Percentiles rank a stretch among this genome's conserved stretches.
phyloP scores from a whole-genome alignment of 1,140 invertebrate species.

The Monochamus saltuarius region DNA sequence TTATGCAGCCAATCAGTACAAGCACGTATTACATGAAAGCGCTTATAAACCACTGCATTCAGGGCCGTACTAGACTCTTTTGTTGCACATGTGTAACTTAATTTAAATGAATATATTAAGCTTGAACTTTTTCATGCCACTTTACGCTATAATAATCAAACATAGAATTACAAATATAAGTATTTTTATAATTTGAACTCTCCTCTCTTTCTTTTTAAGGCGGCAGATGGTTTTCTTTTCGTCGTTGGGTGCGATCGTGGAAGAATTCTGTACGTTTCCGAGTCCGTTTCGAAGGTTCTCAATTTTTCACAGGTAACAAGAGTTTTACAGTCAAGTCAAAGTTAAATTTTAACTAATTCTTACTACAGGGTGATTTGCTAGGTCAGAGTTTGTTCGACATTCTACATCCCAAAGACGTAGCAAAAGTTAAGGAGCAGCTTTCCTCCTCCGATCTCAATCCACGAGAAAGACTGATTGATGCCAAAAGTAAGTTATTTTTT shows the following conservation, averaged over 20 bases:
- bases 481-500: constrained; percentile 71
- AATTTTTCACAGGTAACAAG: constrained; percentile 77
- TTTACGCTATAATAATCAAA: no score
- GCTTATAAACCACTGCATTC: no score
- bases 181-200: no score
- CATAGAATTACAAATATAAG: no score
- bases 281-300: constrained; percentile 82
- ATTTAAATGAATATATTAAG: no score
- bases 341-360: constrained; percentile 7
- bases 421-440: constrained; percentile 93
- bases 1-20: no score
- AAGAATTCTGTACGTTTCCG: constrained; percentile 86
- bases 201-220: constrained; percentile 59
- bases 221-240: constrained; percentile 89
- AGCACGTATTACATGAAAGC: no score
- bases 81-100: no score
- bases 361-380: constrained; percentile 74
- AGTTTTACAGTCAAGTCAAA: neutral
- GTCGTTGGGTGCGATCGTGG: constrained; percentile 92
- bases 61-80: no score
- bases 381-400: constrained; percentile 95
- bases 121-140: no score
- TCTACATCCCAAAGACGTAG: constrained; percentile 91
- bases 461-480: constrained; percentile 85
- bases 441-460: constrained; percentile 88